A percentile compares a stretch with the other conserved stretches of the same genome.
Conservation (phyloP, 2,888 invertebrate species). For the Drosophila mimica region DNA sequence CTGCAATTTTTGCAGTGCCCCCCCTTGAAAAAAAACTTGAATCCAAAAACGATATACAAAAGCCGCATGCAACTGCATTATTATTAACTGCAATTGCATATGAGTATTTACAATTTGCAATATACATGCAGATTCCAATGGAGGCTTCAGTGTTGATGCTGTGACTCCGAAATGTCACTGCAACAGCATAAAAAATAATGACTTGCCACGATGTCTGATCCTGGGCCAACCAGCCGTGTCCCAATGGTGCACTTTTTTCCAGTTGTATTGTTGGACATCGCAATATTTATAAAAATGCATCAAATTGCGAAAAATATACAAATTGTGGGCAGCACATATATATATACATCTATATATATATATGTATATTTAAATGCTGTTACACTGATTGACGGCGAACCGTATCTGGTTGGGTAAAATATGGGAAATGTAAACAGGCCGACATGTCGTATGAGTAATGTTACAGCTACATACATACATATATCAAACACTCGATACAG, state of each 20-base stretch:
- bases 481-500: slow-evolving; percentile 11
- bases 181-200: slow-evolving; percentile 76
- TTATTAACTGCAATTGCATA: slow-evolving; percentile 55
- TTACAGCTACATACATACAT: slow-evolving; percentile 37
- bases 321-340: slow-evolving; percentile 29
- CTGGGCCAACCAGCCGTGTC: slow-evolving; percentile 43
- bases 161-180: slow-evolving; percentile 68
- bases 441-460: slow-evolving; percentile 73
- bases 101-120: slow-evolving; percentile 46
- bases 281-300: slow-evolving; percentile 71
- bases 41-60: slow-evolving; percentile 4
- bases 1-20: neutral
- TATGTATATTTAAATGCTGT: slow-evolving; percentile 67
- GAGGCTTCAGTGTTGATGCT: neutral
- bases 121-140: slow-evolving; percentile 50
- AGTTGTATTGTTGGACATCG: slow-evolving; percentile 13
- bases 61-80: slow-evolving; percentile 36
- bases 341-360: neutral
- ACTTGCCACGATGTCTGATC: slow-evolving; percentile 74
- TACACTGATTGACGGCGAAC: slow-evolving; percentile 75
- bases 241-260: slow-evolving; percentile 66
- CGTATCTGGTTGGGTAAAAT: slow-evolving; percentile 52
- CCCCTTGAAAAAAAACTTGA: neutral
- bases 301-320: slow-evolving; percentile 43
- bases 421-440: slow-evolving; percentile 24